phyloP scores from a whole-genome alignment of 2,888 invertebrate species.

The Petrolisthes manimaculis region DNA sequence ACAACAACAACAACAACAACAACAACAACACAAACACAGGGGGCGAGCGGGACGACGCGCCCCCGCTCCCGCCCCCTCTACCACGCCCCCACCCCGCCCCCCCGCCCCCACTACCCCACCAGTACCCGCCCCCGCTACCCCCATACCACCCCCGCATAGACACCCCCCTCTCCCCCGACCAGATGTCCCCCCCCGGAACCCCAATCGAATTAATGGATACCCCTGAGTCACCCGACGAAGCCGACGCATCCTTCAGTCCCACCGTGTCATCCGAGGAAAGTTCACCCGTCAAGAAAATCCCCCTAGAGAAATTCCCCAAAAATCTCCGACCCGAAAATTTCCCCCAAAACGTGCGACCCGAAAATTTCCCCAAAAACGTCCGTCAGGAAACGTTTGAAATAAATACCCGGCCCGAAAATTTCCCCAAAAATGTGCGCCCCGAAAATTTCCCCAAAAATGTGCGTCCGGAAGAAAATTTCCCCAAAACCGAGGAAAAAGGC shows the following conservation, averaged over 20 bases:
- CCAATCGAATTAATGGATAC: constrained; percentile 35
- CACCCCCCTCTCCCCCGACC: not conserved
- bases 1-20: no score
- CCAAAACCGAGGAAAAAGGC: constrained; percentile 47
- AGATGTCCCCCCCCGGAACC: constrained; percentile 37
- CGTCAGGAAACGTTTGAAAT: not conserved
- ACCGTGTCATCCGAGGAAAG: constrained; percentile 34
- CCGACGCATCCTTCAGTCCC: constrained; percentile 44
- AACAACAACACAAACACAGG: no score
- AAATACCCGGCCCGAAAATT: constrained; percentile 10
- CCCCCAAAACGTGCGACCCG: no score
- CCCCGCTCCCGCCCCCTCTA: no score
- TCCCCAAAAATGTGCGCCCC: no score
- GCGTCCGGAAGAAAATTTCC: constrained; percentile 37
- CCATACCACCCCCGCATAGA: not conserved
- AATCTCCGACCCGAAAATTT: no score
- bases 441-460: no score
- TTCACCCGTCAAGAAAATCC: constrained; percentile 43
- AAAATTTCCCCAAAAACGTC: not conserved
- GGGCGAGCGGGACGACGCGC: no score
- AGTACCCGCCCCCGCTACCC: no score
- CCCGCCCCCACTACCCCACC: no score
- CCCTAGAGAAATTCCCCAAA: constrained; percentile 35
- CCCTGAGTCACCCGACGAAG: constrained; percentile 59
- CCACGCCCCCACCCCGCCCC: no score